Conservation (phyloP, 1,140 invertebrate species). For the Metopolophium dirhodum region DNA sequence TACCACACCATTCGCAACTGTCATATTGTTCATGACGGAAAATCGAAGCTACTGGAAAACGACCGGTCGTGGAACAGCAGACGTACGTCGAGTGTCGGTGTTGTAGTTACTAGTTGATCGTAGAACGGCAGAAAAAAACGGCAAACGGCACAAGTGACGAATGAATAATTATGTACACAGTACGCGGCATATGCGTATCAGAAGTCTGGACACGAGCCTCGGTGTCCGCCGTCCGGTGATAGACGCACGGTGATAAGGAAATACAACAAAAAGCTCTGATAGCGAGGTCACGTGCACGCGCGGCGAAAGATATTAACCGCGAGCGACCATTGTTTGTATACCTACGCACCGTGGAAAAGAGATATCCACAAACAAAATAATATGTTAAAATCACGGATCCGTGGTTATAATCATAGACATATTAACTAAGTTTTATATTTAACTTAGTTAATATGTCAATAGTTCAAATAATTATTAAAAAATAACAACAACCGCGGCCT, state of each 20-base stretch:
- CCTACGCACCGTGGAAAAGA: too few species aligned
- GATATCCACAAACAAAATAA: too few species aligned
- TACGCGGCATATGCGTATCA: neutral
- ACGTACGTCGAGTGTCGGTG: too few species aligned
- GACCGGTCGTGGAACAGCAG: neutral
- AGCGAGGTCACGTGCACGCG: neutral
- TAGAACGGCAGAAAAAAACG: neutral
- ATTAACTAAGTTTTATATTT: too few species aligned
- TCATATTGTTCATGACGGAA: conserved; percentile 14
- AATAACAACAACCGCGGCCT: too few species aligned
- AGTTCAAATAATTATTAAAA: too few species aligned
- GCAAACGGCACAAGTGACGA: neutral
- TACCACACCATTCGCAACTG: conserved; percentile 1
- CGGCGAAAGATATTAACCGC: too few species aligned
- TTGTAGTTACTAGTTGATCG: neutral
- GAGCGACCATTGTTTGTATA: too few species aligned
- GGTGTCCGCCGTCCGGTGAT: neutral
- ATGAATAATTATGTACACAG: too few species aligned
- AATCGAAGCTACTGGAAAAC: neutral
- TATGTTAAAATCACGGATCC: too few species aligned
- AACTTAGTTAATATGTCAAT: too few species aligned
- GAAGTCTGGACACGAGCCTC: neutral
- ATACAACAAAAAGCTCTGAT: neutral
- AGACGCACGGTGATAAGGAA: neutral
- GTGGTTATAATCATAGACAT: too few species aligned